A percentile compares a stretch with the other conserved stretches of the same genome.
Evolutionary conservation across 35 echinoderm and acorn worm genomes (phyloP).

Genomic region (Ophioderma brevispina): DNA sequence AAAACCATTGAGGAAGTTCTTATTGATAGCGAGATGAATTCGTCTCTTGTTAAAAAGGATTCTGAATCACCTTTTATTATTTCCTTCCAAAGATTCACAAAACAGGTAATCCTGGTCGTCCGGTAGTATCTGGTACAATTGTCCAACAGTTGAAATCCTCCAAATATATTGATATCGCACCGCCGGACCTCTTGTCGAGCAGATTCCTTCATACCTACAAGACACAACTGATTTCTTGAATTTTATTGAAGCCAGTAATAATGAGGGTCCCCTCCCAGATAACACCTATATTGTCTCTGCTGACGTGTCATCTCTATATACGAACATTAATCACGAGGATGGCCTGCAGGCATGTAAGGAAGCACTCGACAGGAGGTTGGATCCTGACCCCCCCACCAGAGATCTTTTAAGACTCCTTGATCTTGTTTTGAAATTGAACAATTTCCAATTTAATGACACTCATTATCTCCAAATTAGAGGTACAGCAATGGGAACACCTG

Average conservation of each 20-base stretch:
- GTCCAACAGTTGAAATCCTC: constrained; percentile 23
- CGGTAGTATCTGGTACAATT: constrained; percentile 8
- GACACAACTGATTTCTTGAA: constrained; percentile 39
- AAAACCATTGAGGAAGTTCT: too few relatives aligned
- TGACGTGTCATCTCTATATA: constrained; percentile 31
- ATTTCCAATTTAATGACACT: constrained; percentile 12
- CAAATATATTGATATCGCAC: constrained; percentile 1
- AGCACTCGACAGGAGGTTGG: background rate
- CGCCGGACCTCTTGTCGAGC: constrained; percentile 15
- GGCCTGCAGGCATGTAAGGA: constrained; percentile 7
- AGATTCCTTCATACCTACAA: constrained; percentile 25
- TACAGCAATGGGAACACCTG: constrained; percentile 4
- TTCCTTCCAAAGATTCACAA: constrained; percentile 38
- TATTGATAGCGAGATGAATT: too few relatives aligned
- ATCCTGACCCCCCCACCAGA: background rate
- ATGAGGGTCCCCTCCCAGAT: background rate
- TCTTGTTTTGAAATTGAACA: constrained; percentile 21
- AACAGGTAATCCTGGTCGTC: background rate
- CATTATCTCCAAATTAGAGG: constrained; percentile 28
- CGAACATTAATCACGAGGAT: constrained; percentile 18
- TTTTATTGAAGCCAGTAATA: background rate
- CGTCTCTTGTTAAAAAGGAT: too few relatives aligned
- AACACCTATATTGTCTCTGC: background rate
- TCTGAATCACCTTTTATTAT: too few relatives aligned
- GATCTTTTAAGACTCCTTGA: constrained; percentile 19